phyloP scores from a whole-genome alignment of 2,888 invertebrate genomes.

The Lasioglossum pauxillum region DNA sequence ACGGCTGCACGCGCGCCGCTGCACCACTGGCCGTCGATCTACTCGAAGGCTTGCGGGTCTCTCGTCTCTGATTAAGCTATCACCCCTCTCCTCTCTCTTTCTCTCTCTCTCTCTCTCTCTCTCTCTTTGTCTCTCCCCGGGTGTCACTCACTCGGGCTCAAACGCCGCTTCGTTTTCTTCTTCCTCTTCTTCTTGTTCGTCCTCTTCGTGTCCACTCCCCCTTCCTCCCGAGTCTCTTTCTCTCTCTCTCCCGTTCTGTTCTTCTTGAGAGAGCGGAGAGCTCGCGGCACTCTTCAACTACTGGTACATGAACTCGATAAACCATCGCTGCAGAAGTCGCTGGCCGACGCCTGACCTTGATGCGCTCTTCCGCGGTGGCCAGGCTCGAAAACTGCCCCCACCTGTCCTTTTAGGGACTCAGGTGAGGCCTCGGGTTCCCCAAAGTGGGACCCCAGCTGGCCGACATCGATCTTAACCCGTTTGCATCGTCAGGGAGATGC shows the following conservation, averaged over 20 bases:
- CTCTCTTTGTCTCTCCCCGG: background rate
- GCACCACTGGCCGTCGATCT: constrained; percentile 31
- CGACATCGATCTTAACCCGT: background rate
- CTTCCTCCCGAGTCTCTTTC: background rate
- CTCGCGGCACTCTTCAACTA: constrained; percentile 37
- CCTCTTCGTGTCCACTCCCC: constrained; percentile 7
- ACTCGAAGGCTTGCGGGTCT: constrained; percentile 38
- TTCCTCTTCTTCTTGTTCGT: constrained; percentile 21
- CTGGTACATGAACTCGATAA: constrained; percentile 39
- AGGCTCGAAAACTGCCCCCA: background rate
- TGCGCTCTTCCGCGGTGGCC: constrained; percentile 6
- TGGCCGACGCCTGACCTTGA: constrained; percentile 41
- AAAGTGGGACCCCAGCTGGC: background rate
- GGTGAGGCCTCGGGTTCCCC: background rate
- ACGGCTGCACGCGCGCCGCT: constrained; percentile 51
- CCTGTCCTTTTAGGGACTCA: background rate
- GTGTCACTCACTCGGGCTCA: background rate
- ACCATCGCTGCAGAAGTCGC: constrained; percentile 23
- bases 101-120: constrained; percentile 29
- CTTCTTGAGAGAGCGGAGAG: background rate
- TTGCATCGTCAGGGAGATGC: background rate
- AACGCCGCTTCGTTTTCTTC: background rate
- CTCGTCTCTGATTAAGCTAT: constrained; percentile 59
- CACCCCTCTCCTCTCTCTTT: constrained; percentile 64
- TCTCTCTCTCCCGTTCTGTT: background rate